Conservation (phyloP, 1,140 invertebrate genomes). For the Phthorimaea operculella region DNA sequence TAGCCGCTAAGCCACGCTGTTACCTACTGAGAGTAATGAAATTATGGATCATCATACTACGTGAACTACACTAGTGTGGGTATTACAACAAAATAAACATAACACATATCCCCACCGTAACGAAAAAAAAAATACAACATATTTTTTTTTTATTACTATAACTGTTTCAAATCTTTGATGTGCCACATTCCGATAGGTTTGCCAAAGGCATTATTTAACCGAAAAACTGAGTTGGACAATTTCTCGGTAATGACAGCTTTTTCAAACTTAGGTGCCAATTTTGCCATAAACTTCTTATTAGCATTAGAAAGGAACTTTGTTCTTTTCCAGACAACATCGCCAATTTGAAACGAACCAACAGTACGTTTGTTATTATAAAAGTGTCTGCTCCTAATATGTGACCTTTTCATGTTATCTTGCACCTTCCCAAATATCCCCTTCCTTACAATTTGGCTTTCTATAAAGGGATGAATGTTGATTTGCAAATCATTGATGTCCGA, state of each 20-base stretch:
- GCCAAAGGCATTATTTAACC: too few species aligned
- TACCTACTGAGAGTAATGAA: too few species aligned
- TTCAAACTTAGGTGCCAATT: slow-evolving; percentile 6
- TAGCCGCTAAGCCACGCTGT: too few species aligned
- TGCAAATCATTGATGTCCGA: background rate
- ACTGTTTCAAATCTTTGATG: too few species aligned
- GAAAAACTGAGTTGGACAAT: background rate
- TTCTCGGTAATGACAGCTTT: background rate
- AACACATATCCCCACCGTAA: too few species aligned
- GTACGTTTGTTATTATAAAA: background rate
- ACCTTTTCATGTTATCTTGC: background rate
- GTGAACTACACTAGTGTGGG: too few species aligned
- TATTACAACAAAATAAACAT: too few species aligned
- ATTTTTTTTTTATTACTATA: too few species aligned
- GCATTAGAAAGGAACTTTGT: background rate
- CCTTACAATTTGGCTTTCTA: background rate
- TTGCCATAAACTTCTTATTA: slow-evolving; percentile 2
- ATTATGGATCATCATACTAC: too few species aligned
- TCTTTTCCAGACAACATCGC: background rate
- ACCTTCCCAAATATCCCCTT: background rate
- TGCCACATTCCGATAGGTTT: too few species aligned
- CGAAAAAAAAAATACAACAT: too few species aligned
- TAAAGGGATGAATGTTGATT: background rate
- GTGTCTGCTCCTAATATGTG: background rate
- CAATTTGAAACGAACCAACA: background rate